Base-by-base conservation (phyloP, 1,140 invertebrate species). In the Trinorchestia longiramus region DNA sequence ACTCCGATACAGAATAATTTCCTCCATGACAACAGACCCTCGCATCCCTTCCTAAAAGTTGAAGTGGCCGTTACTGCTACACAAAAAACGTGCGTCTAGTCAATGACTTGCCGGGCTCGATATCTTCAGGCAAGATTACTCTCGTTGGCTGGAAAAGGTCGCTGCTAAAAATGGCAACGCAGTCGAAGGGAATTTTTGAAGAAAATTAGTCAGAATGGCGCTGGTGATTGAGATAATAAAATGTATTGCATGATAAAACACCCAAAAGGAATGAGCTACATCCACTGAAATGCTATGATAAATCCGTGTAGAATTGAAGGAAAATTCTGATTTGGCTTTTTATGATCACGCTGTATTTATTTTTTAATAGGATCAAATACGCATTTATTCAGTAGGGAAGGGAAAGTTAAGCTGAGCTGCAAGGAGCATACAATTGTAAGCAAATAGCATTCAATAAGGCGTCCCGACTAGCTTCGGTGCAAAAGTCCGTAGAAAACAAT, bases 1-100 rank as follows among this genome's bases (percentile, higher is more conserved):
- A 94, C 44, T 28, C 92, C 92, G 92, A 94, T 94, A 43, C 43
- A 11, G 92, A 94, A 45, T 94, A 42, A 94, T 94, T 94, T 47
- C 92, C 43, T 47, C 19, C 92, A 44, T 94, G 92, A 94, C 92
- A 94, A 94, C 92, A 94, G 92, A 40, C 44, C 40, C 40, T 94
- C 43, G 43, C 43, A 17, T 47, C 43, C 44, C 40, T 44, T 94
- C 17, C 43, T 43, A 94, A 94, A 94, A 94, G 43, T 43, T 94
- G 11, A 94, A 94, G 92, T 94, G 92, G 43, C 92, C 41, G 43
- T 94, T 94, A 43, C 92, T 94, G 44, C 47, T 94, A 94, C 92
- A 44, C 41, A 94, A 47, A 94, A 45, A 94, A 94, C 47, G 43
- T 45, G 6, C 23, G 43, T 94, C 43, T 45, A n/a, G 92, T 47